Evolutionary conservation across 2,797 vertebrate genomes (phyloP).

Genomic region (Amblyraja radiata): DNA sequence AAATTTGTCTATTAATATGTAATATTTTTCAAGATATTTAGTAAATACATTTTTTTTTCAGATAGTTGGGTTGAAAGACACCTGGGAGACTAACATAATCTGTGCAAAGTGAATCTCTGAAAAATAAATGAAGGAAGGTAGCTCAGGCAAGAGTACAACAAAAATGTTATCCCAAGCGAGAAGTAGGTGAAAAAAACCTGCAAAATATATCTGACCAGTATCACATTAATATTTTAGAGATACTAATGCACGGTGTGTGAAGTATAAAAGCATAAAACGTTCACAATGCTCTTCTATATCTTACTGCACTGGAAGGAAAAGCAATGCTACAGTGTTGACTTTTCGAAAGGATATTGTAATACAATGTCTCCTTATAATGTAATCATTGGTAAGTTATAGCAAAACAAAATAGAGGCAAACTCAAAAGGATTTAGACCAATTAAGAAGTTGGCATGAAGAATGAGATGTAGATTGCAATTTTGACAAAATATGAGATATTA

Average conservation of each 20-base stretch:
- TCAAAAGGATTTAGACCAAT: not conserved
- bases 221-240: not conserved
- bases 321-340: not conserved
- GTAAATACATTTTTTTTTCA: not conserved
- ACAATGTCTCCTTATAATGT: not conserved
- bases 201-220: not conserved
- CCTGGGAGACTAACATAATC: not conserved
- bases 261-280: not conserved
- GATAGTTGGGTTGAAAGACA: not conserved
- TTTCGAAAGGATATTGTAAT: not conserved
- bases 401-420: not conserved
- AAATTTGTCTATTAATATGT: no score
- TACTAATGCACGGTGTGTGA: not conserved
- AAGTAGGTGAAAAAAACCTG: not conserved
- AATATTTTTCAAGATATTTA: no score
- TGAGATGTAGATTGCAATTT: not conserved
- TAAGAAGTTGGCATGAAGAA: slow-evolving; percentile 23
- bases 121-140: not conserved
- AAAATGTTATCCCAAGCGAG: not conserved
- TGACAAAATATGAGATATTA: not conserved
- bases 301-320: not conserved
- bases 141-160: no score
- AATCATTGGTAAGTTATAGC: not conserved
- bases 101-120: not conserved
- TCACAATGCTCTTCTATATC: not conserved